Percentiles rank a stretch among this genome's conserved stretches.
Conservation (phyloP, 2,888 invertebrate genomes). For the Clistopyga incitator region DNA sequence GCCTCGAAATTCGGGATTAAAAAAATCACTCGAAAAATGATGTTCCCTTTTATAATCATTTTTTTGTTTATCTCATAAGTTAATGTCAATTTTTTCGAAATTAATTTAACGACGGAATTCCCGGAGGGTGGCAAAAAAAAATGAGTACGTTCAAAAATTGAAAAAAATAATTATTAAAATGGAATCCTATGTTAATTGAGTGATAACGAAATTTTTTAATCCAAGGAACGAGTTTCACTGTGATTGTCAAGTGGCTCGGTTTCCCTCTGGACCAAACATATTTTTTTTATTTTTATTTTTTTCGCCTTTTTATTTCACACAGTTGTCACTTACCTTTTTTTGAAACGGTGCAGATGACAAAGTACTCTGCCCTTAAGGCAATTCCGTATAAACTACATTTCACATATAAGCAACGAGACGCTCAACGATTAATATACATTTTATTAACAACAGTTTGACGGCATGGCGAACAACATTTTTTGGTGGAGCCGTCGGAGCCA, state of each 20-base stretch:
- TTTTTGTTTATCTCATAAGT: too few species aligned
- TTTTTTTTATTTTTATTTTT: not conserved
- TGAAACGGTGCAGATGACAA: conserved; percentile 71
- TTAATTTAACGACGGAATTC: too few species aligned
- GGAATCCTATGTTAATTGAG: not conserved
- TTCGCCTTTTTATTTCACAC: not conserved
- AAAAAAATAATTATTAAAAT: too few species aligned
- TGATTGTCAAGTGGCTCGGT: not conserved
- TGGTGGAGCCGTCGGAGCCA: conserved; percentile 62
- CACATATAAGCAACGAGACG: conserved; percentile 76
- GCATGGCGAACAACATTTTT: conserved; percentile 78
- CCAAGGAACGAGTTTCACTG: not conserved
- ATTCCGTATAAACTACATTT: conserved; percentile 80
- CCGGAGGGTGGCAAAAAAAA: too few species aligned
- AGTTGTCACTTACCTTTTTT: conserved; percentile 75
- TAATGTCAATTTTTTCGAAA: too few species aligned
- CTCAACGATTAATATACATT: conserved; percentile 79
- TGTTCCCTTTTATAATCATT: not conserved
- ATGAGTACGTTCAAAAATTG: too few species aligned
- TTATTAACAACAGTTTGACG: conserved; percentile 77
- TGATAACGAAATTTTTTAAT: conserved; percentile 30
- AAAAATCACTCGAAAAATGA: conserved; percentile 3
- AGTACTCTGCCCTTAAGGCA: conserved; percentile 79
- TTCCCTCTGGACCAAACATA: conserved; percentile 13
- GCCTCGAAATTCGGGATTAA: not conserved